Evolutionary conservation across 2,113 vertebrate species (phyloP), one percentile per base, ranked within the genome.

Genomic region (Lanius collurio): DNA sequence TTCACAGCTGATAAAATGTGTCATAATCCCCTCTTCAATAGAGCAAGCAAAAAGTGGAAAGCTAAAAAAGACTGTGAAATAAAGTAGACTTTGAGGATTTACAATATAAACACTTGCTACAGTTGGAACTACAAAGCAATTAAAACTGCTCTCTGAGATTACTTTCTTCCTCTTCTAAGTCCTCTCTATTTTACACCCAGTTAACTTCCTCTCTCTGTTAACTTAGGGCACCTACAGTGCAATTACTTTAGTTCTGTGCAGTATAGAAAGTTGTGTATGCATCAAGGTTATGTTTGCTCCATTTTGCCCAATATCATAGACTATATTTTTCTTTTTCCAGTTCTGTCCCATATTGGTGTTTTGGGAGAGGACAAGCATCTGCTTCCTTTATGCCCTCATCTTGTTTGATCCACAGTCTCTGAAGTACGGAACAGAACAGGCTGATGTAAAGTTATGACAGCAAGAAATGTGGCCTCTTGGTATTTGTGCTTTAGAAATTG

Each of bases 281-380:
- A 39, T 13, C 28, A 56, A 41, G 13, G 15, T 62, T 1, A 1
- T 0, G 0, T 49, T 22, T 35, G 9, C 35, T 93, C 27, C 35
- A 39, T 64, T 87, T 67, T 77, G 10, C 15, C 42, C 12, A 20
- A 7, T 35, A 56, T 26, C 0, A 42, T 28, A 53, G 33, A 69
- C 21, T 12, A 3, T 9, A 10, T 47, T 44, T 68, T 53, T 10
- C 15, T 55, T 42, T 83, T 76, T 37, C 9, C 2, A 47, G 31
- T 90, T 88, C 63, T 67, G 13, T 57, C 6, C 24, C 8, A 47
- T 8, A 19, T 1, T 30, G 39, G 2, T 69, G 39, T 80, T 92
- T 79, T 77, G 16, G 8, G 63, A 60, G 42, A 63, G 17, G 13
- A 60, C 70, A 44, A 56, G 5, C 8, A 55, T 30, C 7, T 87